Base-by-base conservation (phyloP, 1,140 invertebrate genomes). In the Sycophila sp. region DNA sequence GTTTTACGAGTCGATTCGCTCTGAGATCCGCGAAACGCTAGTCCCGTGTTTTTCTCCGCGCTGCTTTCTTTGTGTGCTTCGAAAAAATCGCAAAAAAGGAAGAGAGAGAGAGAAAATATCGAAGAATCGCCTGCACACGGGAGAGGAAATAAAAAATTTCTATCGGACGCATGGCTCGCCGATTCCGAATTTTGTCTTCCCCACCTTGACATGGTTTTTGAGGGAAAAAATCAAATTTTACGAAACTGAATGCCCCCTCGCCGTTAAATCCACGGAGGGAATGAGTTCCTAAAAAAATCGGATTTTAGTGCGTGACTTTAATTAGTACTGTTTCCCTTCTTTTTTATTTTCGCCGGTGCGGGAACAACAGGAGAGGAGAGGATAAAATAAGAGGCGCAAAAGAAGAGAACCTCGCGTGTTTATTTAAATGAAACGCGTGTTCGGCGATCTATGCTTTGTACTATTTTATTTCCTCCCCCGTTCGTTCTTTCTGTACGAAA, bases 1-100 rank as follows among this genome's bases (percentile, higher is more conserved):
- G 60, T 63, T 63, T 63, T 63, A 63, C 60, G 60, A 63, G 60
- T 49, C 60, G 60, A 63, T 63, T n/a, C 60, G 60, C 34, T 42
- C 42, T 47, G 34, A 62, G 36, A 24, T 62, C 40, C 22, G 59
- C 32, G 34, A 63, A 49, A 63, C 8, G 28, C 26, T 28, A 42
- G 10, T 62, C 59, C 19, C 45, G 13, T 4, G 47, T 51, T 24
- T 51, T 34, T 38, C 56, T 38, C 0, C 56, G 7, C 34, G 22
- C 19, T 24, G 4, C 4, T n/a, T n/a, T n/a, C n/a, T n/a, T n/a
- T n/a, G n/a, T n/a, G n/a, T n/a, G n/a, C n/a, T 32, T 7, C 28
- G 49, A 34, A 63, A 63, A 47, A 49, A 47, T 22, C 26, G 10
- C 17, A 8, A 13, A 56, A 7, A 17, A 59, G 32, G 22, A 17